phyloP scores from a whole-genome alignment of 2,113 vertebrate species.

The Sceloporus tristichus region DNA sequence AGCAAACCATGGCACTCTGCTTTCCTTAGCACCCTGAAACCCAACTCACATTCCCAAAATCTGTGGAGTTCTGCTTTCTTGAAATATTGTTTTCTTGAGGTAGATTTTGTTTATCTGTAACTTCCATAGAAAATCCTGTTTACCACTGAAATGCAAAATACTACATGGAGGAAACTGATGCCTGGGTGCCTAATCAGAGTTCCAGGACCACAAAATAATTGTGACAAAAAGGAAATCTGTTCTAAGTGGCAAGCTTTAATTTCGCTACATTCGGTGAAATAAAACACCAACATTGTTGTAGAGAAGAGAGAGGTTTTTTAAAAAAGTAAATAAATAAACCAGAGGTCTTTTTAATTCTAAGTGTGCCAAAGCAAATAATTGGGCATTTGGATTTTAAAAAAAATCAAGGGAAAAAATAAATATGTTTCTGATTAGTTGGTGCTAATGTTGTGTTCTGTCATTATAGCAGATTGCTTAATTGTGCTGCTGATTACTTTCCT shows the following conservation, averaged over 20 bases:
- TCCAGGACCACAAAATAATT: neutral
- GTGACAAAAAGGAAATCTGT: constrained; percentile 13
- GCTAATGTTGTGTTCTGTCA: constrained; percentile 77
- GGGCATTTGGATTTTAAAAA: constrained; percentile 55
- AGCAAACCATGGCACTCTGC: too few relatives aligned
- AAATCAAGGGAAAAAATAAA: constrained; percentile 72
- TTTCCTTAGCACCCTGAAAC: too few relatives aligned
- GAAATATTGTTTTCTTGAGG: neutral
- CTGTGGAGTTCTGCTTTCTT: neutral
- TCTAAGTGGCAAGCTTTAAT: constrained; percentile 31
- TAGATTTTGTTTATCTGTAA: neutral
- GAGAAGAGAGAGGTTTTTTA: neutral
- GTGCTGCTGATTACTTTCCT: constrained; percentile 78
- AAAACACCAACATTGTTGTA: constrained; percentile 30
- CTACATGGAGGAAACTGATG: neutral
- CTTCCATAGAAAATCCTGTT: neutral
- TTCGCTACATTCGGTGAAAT: constrained; percentile 32
- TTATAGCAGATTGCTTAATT: constrained; percentile 78
- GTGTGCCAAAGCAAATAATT: constrained; percentile 57
- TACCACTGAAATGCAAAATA: neutral
- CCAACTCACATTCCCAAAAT: too few relatives aligned
- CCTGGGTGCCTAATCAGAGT: constrained; percentile 11
- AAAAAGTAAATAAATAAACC: neutral
- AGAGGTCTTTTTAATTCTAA: constrained; percentile 37
- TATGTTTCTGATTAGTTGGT: constrained; percentile 75